Conservation (phyloP, 2,113 vertebrate species). For the Entosphenus tridentatus region DNA sequence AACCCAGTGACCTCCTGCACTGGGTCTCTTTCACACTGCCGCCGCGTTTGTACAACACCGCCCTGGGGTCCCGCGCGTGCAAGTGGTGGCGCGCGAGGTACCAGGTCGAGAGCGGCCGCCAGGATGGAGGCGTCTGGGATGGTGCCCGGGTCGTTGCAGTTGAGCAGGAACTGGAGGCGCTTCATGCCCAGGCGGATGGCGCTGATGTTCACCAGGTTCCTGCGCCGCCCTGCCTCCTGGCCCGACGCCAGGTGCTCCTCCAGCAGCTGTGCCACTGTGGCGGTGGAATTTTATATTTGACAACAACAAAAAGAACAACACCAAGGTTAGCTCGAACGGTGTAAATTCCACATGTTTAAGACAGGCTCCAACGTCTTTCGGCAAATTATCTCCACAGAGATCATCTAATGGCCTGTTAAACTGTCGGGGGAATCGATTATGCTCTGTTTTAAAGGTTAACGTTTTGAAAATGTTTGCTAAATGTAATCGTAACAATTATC, state of each 20-base stretch:
- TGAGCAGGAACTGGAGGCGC: conserved; percentile 87
- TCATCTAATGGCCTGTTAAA: too few species aligned
- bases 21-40: too few species aligned
- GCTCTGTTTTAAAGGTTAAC: too few species aligned
- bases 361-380: background rate
- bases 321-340: background rate
- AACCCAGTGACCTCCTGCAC: too few species aligned
- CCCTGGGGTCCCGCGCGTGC: too few species aligned
- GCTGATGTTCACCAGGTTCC: conserved; percentile 80
- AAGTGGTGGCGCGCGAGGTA: conserved; percentile 12
- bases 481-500: too few species aligned
- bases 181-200: conserved; percentile 97
- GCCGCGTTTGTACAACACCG: too few species aligned
- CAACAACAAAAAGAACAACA: background rate
- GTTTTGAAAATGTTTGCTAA: too few species aligned
- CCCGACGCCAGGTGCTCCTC: conserved; percentile 61
- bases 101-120: conserved; percentile 78
- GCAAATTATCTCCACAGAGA: background rate
- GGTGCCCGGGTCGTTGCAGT: conserved; percentile 91
- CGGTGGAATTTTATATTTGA: too few species aligned
- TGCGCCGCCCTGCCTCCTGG: conserved; percentile 77
- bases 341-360: background rate
- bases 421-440: too few species aligned
- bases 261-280: conserved; percentile 64
- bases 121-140: conserved; percentile 90